Evolutionary conservation across 2,888 invertebrate genomes (phyloP), one percentile per base, ranked within the genome.

Genomic region (Hemaris fuciformis): DNA sequence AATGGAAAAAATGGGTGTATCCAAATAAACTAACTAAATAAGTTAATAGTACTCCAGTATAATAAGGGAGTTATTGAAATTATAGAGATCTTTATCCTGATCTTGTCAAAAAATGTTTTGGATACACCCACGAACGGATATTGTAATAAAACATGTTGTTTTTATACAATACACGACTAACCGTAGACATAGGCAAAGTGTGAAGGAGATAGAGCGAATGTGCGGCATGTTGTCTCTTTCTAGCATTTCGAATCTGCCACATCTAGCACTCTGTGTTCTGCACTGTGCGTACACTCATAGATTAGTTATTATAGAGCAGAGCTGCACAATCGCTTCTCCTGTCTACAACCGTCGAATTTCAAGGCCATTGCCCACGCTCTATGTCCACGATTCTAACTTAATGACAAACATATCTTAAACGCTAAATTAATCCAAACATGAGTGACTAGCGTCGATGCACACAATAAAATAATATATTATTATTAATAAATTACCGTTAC

Each of bases 381-480:
- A n/a, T n/a, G n/a, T n/a, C n/a, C n/a, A n/a, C n/a, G n/a, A n/a
- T 10, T 27, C 60, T 65, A 45, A 57, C 67, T 73, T 69, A 71
- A 70, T 74, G 71, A 72, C 79, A 83, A 83, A 53, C 31, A 31
- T 53, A 31, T 25, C 86, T 84, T 83, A 83, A 77, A 73, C 63
- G 75, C 81, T 85, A 87, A 84, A 77, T 76, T 85, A 84, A 85
- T 76, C 79, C 74, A 87, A 82, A 87, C 83, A 81, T 78, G 38
- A 38, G 81, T 91, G 91, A 91, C 91, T 92, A 92, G 91, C 85
- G 83, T 87, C 85, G 84, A 76, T 76, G 72, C 74, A 79, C 66
- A 79, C 73, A 80, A 83, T 83, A 83, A 84, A 79, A 83, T 81
- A 81, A 69, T 70, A 43, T 57, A 58, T n/a, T 64, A 62, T 46